Evolutionary conservation across 2,797 vertebrate genomes (phyloP), one percentile per base, ranked within the genome.

Genomic region (Dromococcyx pavoninus): DNA sequence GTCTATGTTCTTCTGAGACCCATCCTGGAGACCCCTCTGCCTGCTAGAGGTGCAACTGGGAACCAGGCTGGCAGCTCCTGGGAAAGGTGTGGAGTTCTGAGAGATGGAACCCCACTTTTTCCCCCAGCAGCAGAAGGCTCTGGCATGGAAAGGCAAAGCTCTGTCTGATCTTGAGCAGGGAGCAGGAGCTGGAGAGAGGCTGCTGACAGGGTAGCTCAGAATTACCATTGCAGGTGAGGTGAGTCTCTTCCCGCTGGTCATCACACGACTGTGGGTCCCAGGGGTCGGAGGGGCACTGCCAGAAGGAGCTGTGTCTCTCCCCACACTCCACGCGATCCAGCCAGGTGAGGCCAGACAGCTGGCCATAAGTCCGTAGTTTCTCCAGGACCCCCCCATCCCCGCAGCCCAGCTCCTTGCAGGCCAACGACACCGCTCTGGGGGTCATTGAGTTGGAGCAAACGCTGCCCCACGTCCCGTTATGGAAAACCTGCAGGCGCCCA

Each of bases 401-500:
- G 22, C 46, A 48, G 46, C 46, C 46, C 46, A 24, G 46, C 11
- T 48, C 46, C 46, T 48, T 48, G 46, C 46, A 58, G 9, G 10
- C 24, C 57, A 60, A 57, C 1, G 57, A 37, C 33, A 37, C 24
- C 3, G 57, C 37, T 24, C 27, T 32, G 9, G 4, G 15, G 60
- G 33, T 37, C 33, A 37, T 17, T 1, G 48, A 39, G 53, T 60
- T 97, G 17, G 6, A 69, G 65, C 92, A 96, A 30, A 97, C 54
- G 17, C 73, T 94, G 1, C 95, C 93, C 91, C 93, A 95, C 0
- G 78, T 95, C 17, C 86, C 84, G 1, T 96, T 96, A 74, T 96
- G 97, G 83, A 93, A 95, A 71, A 97, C 48, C 64, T 96, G 95
- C 91, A 97, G 93, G 83, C 86, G 91, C 41, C 96, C 93, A 6